Percentiles rank a stretch among this genome's conserved stretches.
Evolutionary conservation across 1,140 invertebrate genomes (phyloP).

Genomic region (Lycorma delicatula): DNA sequence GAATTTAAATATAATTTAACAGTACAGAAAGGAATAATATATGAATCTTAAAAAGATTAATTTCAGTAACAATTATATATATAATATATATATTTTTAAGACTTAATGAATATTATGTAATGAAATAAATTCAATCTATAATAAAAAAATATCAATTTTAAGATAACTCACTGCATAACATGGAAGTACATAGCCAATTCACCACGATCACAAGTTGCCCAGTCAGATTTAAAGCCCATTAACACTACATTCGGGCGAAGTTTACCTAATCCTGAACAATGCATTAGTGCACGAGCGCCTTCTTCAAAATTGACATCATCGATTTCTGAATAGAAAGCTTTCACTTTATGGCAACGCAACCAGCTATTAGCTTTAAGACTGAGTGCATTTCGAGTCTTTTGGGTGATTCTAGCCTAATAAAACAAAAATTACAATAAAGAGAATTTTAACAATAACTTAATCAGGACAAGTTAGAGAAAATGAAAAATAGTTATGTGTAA

Average conservation of each 20-base stretch:
- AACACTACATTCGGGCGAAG: constrained; percentile 81
- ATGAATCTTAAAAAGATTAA: too few species aligned
- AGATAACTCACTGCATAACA: constrained; percentile 75
- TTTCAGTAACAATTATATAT: too few species aligned
- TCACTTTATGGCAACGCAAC: constrained; percentile 72
- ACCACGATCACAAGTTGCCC: constrained; percentile 58
- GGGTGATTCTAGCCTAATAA: background rate
- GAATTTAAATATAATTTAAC: too few species aligned
- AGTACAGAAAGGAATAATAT: too few species aligned
- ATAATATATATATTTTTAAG: background rate
- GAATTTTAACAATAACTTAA: too few species aligned
- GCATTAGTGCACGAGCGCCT: constrained; percentile 60
- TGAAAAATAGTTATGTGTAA: too few species aligned
- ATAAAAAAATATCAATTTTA: background rate
- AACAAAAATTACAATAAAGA: too few species aligned
- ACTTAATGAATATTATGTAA: background rate
- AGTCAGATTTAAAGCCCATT: constrained; percentile 88
- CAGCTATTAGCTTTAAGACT: constrained; percentile 60
- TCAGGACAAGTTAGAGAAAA: too few species aligned
- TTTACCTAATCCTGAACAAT: constrained; percentile 81
- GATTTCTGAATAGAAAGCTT: constrained; percentile 82
- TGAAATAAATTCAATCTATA: background rate
- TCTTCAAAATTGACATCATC: constrained; percentile 70
- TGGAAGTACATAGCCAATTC: constrained; percentile 71
- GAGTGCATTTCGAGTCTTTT: constrained; percentile 40